Conservation (phyloP, 2,888 invertebrate species). For the Xylophagus ater region DNA sequence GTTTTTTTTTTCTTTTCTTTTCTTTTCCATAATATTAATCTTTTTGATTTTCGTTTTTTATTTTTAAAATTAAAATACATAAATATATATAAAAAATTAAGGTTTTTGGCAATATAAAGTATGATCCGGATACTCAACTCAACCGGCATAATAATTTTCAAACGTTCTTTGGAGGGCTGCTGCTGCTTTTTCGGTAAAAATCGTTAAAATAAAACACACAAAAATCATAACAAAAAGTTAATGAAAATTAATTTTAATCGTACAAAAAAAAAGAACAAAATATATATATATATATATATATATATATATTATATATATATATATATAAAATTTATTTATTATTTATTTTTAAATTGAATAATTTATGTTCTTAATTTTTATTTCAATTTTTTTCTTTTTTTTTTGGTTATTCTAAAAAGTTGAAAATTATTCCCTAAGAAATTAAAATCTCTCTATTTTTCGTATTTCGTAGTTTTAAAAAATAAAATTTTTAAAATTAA, state of each 20-base stretch:
- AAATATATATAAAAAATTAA: constrained; percentile 35
- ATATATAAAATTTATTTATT: constrained; percentile 3
- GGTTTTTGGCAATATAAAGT: constrained; percentile 89
- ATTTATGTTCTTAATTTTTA: no score
- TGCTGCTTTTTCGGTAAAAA: constrained; percentile 85
- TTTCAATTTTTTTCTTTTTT: no score
- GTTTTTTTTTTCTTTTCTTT: no score
- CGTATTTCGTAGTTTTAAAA: no score
- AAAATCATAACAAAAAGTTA: constrained; percentile 29
- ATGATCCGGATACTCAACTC: constrained; percentile 74
- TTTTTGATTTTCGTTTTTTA: constrained; percentile 17
- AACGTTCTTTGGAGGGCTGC: constrained; percentile 80
- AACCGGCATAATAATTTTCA: constrained; percentile 95
- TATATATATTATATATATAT: neutral
- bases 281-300: neutral
- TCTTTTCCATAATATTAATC: no score
- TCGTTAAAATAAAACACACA: constrained; percentile 29
- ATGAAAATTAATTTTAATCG: constrained; percentile 5
- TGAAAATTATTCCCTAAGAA: no score
- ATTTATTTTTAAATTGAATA: no score
- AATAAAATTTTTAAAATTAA: no score
- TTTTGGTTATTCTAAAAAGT: no score
- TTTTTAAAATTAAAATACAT: constrained; percentile 18
- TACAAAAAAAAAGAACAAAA: no score
- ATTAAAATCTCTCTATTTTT: no score